These are phyloP conservation scores for Ectemnius continuus DNA, from an alignment of 2,888 invertebrate species.

Conservation along the genomic window DNA sequence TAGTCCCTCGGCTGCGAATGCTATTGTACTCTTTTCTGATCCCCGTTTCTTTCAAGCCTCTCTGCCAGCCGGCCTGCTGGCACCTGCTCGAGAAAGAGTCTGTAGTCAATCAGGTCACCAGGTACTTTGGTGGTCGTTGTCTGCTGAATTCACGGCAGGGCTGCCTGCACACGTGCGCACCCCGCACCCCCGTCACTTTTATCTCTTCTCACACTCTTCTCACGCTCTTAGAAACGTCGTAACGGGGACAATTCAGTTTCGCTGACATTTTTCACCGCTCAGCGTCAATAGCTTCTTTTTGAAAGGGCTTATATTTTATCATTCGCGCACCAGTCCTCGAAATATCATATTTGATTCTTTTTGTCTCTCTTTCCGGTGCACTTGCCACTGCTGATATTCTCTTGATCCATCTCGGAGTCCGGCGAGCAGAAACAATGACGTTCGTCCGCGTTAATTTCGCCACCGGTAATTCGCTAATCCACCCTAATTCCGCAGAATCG, in stretches of 20 bases:
- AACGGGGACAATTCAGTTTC: slow-evolving; percentile 23
- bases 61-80: slow-evolving; percentile 9
- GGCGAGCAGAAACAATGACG: background rate
- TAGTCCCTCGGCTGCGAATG: background rate
- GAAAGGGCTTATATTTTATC: no score
- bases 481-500: background rate
- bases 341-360: no score
- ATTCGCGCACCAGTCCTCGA: no score
- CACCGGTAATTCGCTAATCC: background rate
- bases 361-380: no score
- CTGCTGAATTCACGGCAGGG: background rate
- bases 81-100: slow-evolving; percentile 13
- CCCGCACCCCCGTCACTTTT: background rate
- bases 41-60: slow-evolving; percentile 26
- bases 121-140: slow-evolving; percentile 35
- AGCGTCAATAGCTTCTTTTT: no score
- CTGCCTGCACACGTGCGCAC: background rate
- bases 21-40: slow-evolving; percentile 7
- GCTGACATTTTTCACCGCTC: no score
- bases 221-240: background rate
- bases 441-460: background rate
- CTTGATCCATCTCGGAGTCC: background rate
- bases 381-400: no score
- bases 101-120: slow-evolving; percentile 38
- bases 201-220: background rate